Base-by-base conservation (phyloP, 2,113 vertebrate genomes). In the Phyllostomus hastatus region DNA sequence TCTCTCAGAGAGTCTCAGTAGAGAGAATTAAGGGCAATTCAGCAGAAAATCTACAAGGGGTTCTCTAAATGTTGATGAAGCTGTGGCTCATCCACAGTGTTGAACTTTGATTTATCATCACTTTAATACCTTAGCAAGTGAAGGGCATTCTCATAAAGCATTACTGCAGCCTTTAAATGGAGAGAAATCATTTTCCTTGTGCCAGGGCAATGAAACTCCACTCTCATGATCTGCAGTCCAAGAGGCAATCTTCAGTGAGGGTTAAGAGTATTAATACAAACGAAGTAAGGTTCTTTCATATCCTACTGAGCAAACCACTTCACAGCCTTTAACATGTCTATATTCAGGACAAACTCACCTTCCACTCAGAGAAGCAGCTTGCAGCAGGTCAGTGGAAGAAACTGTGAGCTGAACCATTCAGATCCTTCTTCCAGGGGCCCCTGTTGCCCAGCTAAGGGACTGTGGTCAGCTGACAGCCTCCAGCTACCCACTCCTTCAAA, bases 121-220 rank as follows among this genome's bases (percentile, higher is more conserved):
- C 75, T 79, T 93, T 93, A 96, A 75, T 97, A 80, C 75, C 91
- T 75, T 19, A 70, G 82, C 93, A 38, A 94, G 86, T 79, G 96
- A 97, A 97, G 91, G 96, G 90, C 82, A 72, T 72, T 89, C 85
- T 91, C 28, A 1, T 95, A 94, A 97, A 94, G 33, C 91, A 94
- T 80, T 10, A 22, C 11, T 0, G 0, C 67, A 46, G 48, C 72
- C 48, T 85, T 57, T 76, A 86, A 89, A 91, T 35, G 41, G 59
- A 95, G 86, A 88, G 81, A 59, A 92, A 81, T 61, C 10, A 0
- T 61, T 93, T 83, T 82, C 54, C 83, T 66, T 2, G 38, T 50
- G 70, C 70, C 22, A 8, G 50, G 85, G 76, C 93, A 20, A n/a
- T 67, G 81, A 95, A 95, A 92, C 69, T 73, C 64, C 1, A 0